Base-by-base conservation (phyloP, 2,888 invertebrate genomes). In the Pachymerium ferrugineum region DNA sequence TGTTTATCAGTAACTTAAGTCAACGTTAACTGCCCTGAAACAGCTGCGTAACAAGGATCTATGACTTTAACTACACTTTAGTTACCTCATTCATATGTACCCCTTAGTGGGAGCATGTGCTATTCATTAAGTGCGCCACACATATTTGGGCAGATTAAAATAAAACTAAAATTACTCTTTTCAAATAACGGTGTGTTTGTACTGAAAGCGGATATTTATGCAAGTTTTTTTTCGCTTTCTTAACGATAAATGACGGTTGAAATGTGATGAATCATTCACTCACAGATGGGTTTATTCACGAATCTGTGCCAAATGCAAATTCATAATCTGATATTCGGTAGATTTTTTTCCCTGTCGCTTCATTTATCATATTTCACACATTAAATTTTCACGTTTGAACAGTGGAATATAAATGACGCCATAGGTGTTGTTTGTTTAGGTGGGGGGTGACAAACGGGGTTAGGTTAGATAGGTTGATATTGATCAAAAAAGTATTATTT, bases 401-500 rank as follows among this genome's bases (percentile, higher is more conserved):
- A n/a, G n/a, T n/a, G n/a, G n/a, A n/a, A n/a, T n/a, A n/a, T n/a
- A n/a, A n/a, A n/a, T n/a, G n/a, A n/a, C n/a, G n/a, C n/a, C n/a
- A n/a, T n/a, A n/a, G n/a, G n/a, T n/a, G n/a, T n/a, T n/a, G n/a
- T n/a, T n/a, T n/a, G n/a, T n/a, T n/a, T n/a, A n/a, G n/a, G n/a
- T n/a, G n/a, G n/a, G n/a, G n/a, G n/a, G n/a, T n/a, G n/a, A n/a
- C n/a, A 62, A 25, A 28, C 28, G 6, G 1, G 1, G 25, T 62
- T 62, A 12, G 8, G 22, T 38, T 38, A 16, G 38, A 38, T 38
- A 38, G n/a, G n/a, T n/a, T n/a, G n/a, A n/a, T n/a, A n/a, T n/a
- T n/a, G n/a, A n/a, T n/a, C n/a, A n/a, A n/a, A n/a, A n/a, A 16
- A 38, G 22, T 62, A 28, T 28, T 8, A 4, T 75, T 76, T 73